Evolutionary conservation across 2,113 vertebrate genomes (phyloP), one percentile per base, ranked within the genome.

Genomic region (Brachyhypopomus gauderio): DNA sequence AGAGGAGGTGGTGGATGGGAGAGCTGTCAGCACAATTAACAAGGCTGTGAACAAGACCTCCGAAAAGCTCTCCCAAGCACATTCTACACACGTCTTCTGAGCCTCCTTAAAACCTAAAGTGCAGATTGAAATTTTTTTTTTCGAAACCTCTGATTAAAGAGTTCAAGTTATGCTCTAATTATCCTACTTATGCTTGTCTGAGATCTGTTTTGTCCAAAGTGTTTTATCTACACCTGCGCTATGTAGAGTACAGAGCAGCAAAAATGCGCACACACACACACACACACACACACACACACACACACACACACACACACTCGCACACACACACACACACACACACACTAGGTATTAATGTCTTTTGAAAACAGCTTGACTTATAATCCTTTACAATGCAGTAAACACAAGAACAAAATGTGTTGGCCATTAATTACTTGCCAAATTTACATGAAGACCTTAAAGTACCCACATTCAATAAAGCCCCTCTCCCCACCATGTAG

Each of bases 1-100:
- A 0, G 88, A 90, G 78, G 88, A 90, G 77, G 3, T 88, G 0
- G 86, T 88, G 75, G 82, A 92, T 0, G 91, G 91, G 0, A 85
- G 75, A 41, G 81, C 83, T 3, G 36, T 87, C 64, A 79, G 77
- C 71, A 78, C 80, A 7, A 58, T 55, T 9, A 66, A 71, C 52
- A 55, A 82, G 62, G 25, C 85, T 27, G 16, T 80, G n/a, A 27
- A 8, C 0, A 9, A 82, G 3, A 20, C 7, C 19, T 30, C 12
- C 14, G 79, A 59, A 86, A 76, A 60, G 5, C 5, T 5, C 30
- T 27, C 22, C 34, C 3, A 22, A 52, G 48, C 25, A 25, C 14
- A 56, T 38, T 34, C 30, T 70, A 56, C 20, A 30, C 30, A 48
- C 41, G n/a, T 25, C 23, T 59, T 30, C 60, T 45, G 48, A 70